Conservation (phyloP, 2,888 invertebrate genomes). For the Phaonia tiefii region DNA sequence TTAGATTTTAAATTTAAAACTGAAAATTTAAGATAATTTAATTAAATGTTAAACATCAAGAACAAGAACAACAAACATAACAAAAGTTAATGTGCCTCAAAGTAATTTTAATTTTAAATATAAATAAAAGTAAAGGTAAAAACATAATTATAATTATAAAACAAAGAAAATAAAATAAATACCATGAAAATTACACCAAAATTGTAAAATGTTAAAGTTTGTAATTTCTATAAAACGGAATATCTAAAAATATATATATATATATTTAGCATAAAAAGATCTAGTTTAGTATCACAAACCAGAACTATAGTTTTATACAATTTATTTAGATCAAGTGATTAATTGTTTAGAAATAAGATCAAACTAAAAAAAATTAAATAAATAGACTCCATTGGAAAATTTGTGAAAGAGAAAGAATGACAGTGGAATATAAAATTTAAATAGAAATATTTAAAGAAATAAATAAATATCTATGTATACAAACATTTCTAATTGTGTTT, state of each 20-base stretch:
- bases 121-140: conserved; percentile 1
- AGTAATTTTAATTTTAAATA: conserved; percentile 50
- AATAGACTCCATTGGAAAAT: too few species aligned
- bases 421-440: neutral
- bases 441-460: neutral
- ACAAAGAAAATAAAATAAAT: neutral
- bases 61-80: conserved; percentile 41
- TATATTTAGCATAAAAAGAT: too few species aligned
- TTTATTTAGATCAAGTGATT: conserved; percentile 26
- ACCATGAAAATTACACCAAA: conserved; percentile 11
- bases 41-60: conserved; percentile 33
- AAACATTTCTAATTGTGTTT: neutral
- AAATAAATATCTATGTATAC: too few species aligned
- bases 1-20: conserved; percentile 2
- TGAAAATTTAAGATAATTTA: conserved; percentile 25
- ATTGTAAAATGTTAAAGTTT: neutral
- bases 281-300: conserved; percentile 23
- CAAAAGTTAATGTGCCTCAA: conserved; percentile 64
- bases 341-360: neutral
- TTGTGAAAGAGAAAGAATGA: neutral
- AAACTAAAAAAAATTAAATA: neutral
- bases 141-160: conserved; percentile 32
- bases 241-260: too few species aligned
- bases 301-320: conserved; percentile 42
- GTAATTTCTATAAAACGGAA: conserved; percentile 1